phyloP scores from a whole-genome alignment of 2,113 vertebrate genomes.

The Poeciliopsis turrubarensis region DNA sequence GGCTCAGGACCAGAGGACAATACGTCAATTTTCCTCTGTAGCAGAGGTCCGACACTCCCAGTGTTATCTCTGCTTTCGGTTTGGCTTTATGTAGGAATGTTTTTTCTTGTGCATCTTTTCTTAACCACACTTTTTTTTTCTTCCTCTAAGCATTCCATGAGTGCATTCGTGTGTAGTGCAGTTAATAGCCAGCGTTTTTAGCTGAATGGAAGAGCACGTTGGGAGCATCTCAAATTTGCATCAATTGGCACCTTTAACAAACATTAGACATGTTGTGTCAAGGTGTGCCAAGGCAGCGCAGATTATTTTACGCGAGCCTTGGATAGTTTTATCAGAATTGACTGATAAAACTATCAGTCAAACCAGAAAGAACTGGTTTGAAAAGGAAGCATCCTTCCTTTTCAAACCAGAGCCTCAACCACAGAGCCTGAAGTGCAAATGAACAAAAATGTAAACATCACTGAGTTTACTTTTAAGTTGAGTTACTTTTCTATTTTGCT shows the following conservation, averaged over 20 bases:
- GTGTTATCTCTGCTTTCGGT: too few species aligned
- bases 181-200: neutral
- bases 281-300: too few species aligned
- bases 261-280: neutral
- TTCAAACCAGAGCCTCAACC: too few species aligned
- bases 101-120: neutral
- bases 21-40: neutral
- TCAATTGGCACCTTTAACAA: neutral
- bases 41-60: neutral
- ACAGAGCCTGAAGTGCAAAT: too few species aligned
- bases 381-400: too few species aligned
- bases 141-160: neutral
- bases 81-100: neutral
- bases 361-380: too few species aligned
- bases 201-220: neutral
- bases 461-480: too few species aligned
- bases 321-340: too few species aligned
- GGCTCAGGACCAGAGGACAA: neutral
- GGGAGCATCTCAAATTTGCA: neutral
- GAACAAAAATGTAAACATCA: too few species aligned
- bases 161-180: neutral
- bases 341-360: too few species aligned
- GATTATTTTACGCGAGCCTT: too few species aligned
- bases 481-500: too few species aligned
- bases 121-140: neutral